These are phyloP conservation scores for Athrips mouffetella DNA, from an alignment of 2,888 invertebrate species.

Conservation along the genomic window DNA sequence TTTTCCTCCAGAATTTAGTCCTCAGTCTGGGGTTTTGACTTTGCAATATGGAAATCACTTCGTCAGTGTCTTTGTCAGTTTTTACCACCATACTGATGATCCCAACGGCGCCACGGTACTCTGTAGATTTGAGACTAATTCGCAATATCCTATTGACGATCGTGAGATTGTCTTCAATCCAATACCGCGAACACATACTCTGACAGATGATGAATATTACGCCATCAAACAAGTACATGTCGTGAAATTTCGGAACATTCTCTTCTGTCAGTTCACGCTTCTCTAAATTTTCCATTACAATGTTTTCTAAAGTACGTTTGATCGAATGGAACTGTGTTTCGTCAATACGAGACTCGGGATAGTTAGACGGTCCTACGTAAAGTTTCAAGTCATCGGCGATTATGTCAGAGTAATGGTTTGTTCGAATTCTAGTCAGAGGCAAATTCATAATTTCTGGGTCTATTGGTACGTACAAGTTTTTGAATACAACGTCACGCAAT, in stretches of 20 bases:
- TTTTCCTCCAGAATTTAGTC: slow-evolving; percentile 65
- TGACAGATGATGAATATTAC: slow-evolving; percentile 65
- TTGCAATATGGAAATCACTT: slow-evolving; percentile 52
- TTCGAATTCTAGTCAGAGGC: slow-evolving; percentile 51
- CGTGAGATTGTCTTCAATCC: slow-evolving; percentile 47
- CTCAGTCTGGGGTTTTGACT: slow-evolving; percentile 57
- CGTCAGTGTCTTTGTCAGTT: slow-evolving; percentile 47
- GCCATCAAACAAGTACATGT: slow-evolving; percentile 66
- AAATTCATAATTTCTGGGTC: slow-evolving; percentile 48
- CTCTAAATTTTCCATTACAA: slow-evolving; percentile 40
- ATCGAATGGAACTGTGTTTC: slow-evolving; percentile 51
- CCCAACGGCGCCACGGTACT: slow-evolving; percentile 68
- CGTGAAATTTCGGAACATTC: slow-evolving; percentile 53
- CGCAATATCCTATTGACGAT: slow-evolving; percentile 41
- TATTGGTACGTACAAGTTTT: slow-evolving; percentile 51
- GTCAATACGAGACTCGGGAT: slow-evolving; percentile 60
- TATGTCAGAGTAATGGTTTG: slow-evolving; percentile 58
- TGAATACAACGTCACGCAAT: slow-evolving; percentile 42
- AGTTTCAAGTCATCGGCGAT: slow-evolving; percentile 64
- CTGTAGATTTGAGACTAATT: slow-evolving; percentile 52
- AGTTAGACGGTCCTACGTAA: slow-evolving; percentile 59
- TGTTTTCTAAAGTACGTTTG: slow-evolving; percentile 49
- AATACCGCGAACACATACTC: slow-evolving; percentile 43
- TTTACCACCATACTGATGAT: slow-evolving; percentile 59
- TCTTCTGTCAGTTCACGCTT: slow-evolving; percentile 32